Conservation (phyloP, 2,113 vertebrate species). For the Apaloderma vittatum region DNA sequence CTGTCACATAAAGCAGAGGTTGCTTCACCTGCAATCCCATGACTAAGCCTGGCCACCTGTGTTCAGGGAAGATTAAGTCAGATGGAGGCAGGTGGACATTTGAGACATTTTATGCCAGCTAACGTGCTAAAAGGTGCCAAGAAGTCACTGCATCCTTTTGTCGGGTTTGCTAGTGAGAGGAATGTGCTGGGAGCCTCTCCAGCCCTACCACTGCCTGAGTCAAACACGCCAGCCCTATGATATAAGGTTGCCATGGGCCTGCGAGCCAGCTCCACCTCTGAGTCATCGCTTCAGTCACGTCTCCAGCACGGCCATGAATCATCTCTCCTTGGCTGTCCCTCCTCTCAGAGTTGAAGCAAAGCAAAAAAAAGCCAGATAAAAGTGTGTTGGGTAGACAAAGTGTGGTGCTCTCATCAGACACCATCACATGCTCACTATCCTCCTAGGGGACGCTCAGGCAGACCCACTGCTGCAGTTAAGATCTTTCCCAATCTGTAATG, state of each 20-base stretch:
- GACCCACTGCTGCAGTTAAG: not conserved
- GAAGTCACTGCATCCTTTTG: not conserved
- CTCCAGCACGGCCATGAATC: not conserved
- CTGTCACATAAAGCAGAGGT: rapidly evolving
- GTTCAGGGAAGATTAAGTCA: not conserved
- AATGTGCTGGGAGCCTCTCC: not conserved
- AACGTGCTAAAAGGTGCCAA: not conserved
- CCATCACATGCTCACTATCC: rapidly evolving
- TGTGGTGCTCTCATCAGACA: not conserved
- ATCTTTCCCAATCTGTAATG: not conserved
- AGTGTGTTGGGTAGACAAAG: not conserved
- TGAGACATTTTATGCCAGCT: not conserved
- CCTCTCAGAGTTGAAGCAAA: not conserved
- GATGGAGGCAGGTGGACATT: not conserved
- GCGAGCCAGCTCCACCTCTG: not conserved
- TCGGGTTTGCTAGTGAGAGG: not conserved
- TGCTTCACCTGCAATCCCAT: rapidly evolving
- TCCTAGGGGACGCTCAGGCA: not conserved
- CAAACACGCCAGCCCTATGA: not conserved
- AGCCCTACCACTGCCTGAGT: not conserved
- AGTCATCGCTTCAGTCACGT: not conserved
- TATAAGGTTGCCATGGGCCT: not conserved
- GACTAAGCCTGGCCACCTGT: not conserved
- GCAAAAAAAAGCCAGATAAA: not conserved
- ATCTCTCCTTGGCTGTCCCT: not conserved